phyloP scores from a whole-genome alignment of 2,888 invertebrate species.

The Cerceris ruficornis region DNA sequence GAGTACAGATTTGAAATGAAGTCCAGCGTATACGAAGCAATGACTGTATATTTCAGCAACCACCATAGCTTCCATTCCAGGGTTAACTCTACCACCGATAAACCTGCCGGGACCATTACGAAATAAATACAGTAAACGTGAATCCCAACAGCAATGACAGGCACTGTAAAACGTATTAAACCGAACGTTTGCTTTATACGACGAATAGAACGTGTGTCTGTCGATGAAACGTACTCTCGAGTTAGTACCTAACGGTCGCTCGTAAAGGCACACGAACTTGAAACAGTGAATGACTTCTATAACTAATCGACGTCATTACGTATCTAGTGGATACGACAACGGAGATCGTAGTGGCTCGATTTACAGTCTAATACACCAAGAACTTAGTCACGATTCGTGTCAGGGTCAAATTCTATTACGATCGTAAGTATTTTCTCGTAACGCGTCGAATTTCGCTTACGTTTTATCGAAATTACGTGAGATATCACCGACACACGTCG shows the following conservation, averaged over 20 bases:
- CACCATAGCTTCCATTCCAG: too few relatives aligned
- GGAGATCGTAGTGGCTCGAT: not conserved
- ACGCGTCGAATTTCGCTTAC: not conserved
- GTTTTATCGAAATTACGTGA: not conserved
- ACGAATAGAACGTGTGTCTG: not conserved
- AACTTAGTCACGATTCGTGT: conserved; percentile 3
- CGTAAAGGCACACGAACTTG: not conserved
- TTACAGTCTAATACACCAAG: not conserved
- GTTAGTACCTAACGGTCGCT: not conserved
- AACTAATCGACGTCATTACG: conserved; percentile 2
- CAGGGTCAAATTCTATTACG: not conserved
- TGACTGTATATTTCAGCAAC: too few relatives aligned
- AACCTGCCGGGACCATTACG: too few relatives aligned
- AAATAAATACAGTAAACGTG: not conserved
- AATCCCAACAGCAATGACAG: not conserved
- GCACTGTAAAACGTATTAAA: not conserved
- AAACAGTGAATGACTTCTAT: not conserved
- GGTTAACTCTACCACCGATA: too few relatives aligned
- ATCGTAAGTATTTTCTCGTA: not conserved
- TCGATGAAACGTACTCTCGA: not conserved
- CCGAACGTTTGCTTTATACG: not conserved
- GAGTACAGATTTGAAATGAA: too few relatives aligned
- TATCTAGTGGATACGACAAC: not conserved
- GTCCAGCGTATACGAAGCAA: too few relatives aligned
- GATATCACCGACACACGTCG: not conserved